Evolutionary conservation across 1,140 invertebrate species (phyloP).

Genomic region (Lordiphosa collinella): DNA sequence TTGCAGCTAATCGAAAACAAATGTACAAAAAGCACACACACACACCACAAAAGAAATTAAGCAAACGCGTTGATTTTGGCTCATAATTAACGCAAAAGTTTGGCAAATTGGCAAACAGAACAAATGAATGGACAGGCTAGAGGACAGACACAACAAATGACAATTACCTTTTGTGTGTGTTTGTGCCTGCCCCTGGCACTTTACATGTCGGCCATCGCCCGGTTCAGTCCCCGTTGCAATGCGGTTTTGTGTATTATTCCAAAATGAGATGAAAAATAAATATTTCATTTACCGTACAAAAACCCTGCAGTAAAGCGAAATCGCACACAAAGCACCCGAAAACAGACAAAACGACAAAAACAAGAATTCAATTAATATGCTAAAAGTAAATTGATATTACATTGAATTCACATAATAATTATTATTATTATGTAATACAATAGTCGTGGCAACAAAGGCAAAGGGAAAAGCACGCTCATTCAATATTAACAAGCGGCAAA

Average conservation of each 20-base stretch:
- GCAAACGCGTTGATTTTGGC: conserved; percentile 60
- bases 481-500: not conserved
- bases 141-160: conserved; percentile 38
- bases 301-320: conserved; percentile 8
- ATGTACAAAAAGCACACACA: conserved; percentile 43
- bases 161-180: conserved; percentile 58
- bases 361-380: conserved; percentile 76
- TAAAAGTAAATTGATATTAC: conserved; percentile 72
- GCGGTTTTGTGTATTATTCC: conserved; percentile 59
- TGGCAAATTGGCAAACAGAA: conserved; percentile 67
- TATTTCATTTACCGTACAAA: conserved; percentile 63
- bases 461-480: not conserved
- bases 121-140: conserved; percentile 24
- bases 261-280: conserved; percentile 72
- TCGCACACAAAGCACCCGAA: conserved; percentile 35
- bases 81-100: conserved; percentile 74
- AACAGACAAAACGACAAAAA: conserved; percentile 54
- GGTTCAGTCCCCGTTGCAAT: conserved; percentile 2
- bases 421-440: conserved; percentile 24
- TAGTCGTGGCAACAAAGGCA: not conserved
- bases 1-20: conserved; percentile 70
- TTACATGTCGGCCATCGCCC: not conserved
- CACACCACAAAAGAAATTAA: conserved; percentile 40
- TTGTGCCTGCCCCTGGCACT: conserved; percentile 29
- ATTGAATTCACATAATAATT: conserved; percentile 46